Evolutionary conservation across 2,113 vertebrate species (phyloP).

Genomic region (Poecilia latipinna): DNA sequence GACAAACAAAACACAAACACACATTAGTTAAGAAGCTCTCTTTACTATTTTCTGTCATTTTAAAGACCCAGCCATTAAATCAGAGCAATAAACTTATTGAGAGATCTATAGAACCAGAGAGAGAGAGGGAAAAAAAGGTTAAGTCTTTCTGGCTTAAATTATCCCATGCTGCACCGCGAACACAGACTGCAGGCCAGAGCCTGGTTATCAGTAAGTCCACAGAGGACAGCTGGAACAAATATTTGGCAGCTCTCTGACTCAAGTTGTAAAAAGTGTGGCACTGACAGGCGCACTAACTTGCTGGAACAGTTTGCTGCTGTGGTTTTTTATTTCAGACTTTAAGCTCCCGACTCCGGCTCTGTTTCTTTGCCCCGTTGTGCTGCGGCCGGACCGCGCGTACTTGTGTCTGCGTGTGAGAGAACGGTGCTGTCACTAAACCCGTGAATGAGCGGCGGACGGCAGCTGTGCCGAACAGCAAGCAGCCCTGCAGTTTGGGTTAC

Average conservation of each 20-base stretch:
- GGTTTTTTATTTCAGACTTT: neutral
- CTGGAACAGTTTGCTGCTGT: neutral
- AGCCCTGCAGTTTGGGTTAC: constrained; percentile 76
- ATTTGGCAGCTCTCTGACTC: neutral
- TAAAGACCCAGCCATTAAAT: neutral
- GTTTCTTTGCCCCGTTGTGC: neutral
- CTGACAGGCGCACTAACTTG: neutral
- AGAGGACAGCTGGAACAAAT: constrained; percentile 1
- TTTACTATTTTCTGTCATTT: too few species aligned
- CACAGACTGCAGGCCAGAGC: neutral
- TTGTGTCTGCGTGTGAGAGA: constrained; percentile 44
- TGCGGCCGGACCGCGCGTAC: neutral
- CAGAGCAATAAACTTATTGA: neutral
- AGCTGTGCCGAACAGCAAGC: constrained; percentile 45
- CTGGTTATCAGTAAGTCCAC: neutral
- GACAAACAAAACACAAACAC: too few species aligned
- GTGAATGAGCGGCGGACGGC: constrained; percentile 66
- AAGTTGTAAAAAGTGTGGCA: neutral
- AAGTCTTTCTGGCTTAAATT: neutral
- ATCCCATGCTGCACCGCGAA: neutral
- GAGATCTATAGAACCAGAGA: neutral
- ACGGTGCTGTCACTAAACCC: constrained; percentile 48
- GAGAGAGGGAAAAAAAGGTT: neutral
- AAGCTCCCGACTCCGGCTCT: neutral
- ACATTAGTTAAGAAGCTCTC: too few species aligned